Evolutionary conservation across 2,113 vertebrate species (phyloP), one percentile per base, ranked within the genome.

Genomic region (Herpetotheres cachinnans): DNA sequence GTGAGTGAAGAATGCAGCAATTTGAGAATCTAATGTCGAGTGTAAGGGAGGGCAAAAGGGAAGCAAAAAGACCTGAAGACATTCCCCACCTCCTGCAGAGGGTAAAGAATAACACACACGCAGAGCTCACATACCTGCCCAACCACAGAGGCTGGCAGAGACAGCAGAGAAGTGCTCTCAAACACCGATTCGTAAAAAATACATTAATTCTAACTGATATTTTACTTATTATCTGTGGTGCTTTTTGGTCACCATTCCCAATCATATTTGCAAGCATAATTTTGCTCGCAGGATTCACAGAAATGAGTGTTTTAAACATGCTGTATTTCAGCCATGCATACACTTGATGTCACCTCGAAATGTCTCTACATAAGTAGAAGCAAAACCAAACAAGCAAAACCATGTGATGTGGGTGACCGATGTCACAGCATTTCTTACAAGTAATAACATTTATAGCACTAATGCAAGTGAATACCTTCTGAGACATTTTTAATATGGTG

Each of bases 361-460:
- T 7, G 7, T 76, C 56, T 69, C 55, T 26, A 49, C 30, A 1
- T 3, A 12, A 54, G 34, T 5, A 36, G 34, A 36, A 62, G 18
- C 16, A 3, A 24, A 42, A 42, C 42, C 3, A n/a, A 82, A 55
- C 4, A n/a, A 29, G 17, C 11, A 56, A 63, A 44, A 6, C 9
- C 36, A 0, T 8, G 29, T 21, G 38, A 13, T 16, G 11, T 5
- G 12, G 8, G 38, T 56, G 46, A 74, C n/a, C 0, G 0, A 4
- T 30, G 34, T 3, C 56, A 5, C 1, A 16, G 40, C 26, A 6
- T 52, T 63, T 44, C 44, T 36, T 40, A 6, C 9, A 22, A 55
- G 47, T 46, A 25, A 25, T 10, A 44, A 36, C 19, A 3, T 19
- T 24, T 30, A 4, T 0, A 50, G 21, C 44, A 12, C 22, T 9